These are phyloP conservation scores for Drosophila infuscata DNA, from an alignment of 2,888 invertebrate genomes.

Conservation along the genomic window DNA sequence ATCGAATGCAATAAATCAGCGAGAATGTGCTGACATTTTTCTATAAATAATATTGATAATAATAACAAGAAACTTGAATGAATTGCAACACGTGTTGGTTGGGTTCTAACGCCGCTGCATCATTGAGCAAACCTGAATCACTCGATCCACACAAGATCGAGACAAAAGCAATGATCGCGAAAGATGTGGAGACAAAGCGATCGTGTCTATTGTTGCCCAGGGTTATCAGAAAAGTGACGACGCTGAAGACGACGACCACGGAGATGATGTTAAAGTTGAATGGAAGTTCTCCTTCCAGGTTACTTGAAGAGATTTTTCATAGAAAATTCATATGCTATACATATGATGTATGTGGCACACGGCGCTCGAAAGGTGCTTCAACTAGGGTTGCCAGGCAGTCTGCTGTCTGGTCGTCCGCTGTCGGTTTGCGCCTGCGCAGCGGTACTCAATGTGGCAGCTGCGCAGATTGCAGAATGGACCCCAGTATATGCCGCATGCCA, in stretches of 20 bases:
- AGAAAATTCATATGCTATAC: constrained; percentile 62
- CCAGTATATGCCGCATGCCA: constrained; percentile 48
- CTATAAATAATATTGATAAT: constrained; percentile 63
- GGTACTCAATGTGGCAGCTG: constrained; percentile 57
- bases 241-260: constrained; percentile 19
- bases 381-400: constrained; percentile 36
- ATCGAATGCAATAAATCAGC: constrained; percentile 68
- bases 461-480: constrained; percentile 58
- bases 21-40: constrained; percentile 57
- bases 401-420: constrained; percentile 8
- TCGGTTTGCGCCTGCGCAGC: constrained; percentile 36
- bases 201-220: constrained; percentile 59
- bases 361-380: constrained; percentile 52
- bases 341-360: constrained; percentile 57
- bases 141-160: constrained; percentile 28
- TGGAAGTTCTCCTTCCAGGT: constrained; percentile 65
- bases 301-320: constrained; percentile 64
- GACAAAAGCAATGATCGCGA: constrained; percentile 71
- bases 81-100: constrained; percentile 72
- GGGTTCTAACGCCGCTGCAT: constrained; percentile 45
- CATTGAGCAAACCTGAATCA: constrained; percentile 68
- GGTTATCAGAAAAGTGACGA: constrained; percentile 51
- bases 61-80: constrained; percentile 65
- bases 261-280: constrained; percentile 45
- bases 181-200: constrained; percentile 66